Evolutionary conservation across 2,888 invertebrate genomes (phyloP).

Genomic region (Calameuta pallipes): DNA sequence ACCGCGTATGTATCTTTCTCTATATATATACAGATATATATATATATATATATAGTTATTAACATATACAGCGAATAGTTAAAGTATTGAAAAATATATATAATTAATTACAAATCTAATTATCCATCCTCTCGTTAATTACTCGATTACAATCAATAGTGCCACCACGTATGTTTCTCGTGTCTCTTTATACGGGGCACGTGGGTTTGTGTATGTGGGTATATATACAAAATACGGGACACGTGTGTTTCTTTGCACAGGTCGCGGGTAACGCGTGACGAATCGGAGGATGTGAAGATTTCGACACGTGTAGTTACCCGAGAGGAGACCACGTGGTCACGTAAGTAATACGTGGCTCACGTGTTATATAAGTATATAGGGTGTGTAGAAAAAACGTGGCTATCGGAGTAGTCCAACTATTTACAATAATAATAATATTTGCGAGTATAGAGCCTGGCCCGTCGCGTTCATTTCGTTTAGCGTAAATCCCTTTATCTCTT

Average conservation of each 20-base stretch:
- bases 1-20: no score
- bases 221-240: conserved; percentile 9
- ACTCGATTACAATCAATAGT: conserved; percentile 36
- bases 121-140: conserved; percentile 43
- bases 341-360: no score
- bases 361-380: not conserved
- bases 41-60: conserved; percentile 44
- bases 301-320: no score
- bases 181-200: not conserved
- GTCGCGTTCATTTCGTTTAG: conserved; percentile 12
- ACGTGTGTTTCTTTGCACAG: conserved; percentile 5
- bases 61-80: conserved; percentile 63
- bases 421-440: conserved; percentile 21
- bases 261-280: no score
- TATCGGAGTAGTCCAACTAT: conserved; percentile 35
- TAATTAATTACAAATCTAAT: conserved; percentile 66
- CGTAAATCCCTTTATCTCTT: not conserved
- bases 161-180: not conserved
- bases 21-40: conserved; percentile 7
- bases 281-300: no score
- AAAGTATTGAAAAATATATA: conserved; percentile 66
- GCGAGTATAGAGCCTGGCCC: conserved; percentile 34
- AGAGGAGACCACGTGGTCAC: no score
- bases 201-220: conserved; percentile 1
- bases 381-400: conserved; percentile 26